These are phyloP conservation scores for Chrysocyon brachyurus DNA, from an alignment of 2,797 vertebrate species.

Conservation along the genomic window DNA sequence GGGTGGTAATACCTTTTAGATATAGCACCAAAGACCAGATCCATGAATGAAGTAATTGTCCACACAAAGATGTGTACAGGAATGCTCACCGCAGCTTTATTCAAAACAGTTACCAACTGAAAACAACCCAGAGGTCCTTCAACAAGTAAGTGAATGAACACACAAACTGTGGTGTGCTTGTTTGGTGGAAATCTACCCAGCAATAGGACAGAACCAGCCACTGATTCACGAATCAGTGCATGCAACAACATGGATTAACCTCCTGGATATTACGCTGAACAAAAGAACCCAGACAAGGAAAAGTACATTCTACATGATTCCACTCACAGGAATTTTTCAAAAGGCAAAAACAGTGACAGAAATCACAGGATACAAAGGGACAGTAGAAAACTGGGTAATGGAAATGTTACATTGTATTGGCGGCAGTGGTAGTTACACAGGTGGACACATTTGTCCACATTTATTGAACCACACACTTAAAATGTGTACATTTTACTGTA, in stretches of 20 bases:
- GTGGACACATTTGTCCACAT: fast-evolving
- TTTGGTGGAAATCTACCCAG: too few relatives aligned
- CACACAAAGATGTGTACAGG: neutral
- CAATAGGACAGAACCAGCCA: neutral
- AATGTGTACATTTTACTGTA: neutral
- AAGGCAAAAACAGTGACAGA: neutral
- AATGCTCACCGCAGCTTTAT: neutral
- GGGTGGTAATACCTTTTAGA: neutral
- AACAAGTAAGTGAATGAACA: neutral
- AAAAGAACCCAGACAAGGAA: neutral
- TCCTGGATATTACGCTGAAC: fast-evolving
- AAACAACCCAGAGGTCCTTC: neutral
- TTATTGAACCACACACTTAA: neutral
- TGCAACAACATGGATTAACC: fast-evolving
- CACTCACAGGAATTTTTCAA: neutral
- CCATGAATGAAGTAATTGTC: neutral
- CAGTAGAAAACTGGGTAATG: neutral
- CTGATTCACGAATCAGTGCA: neutral
- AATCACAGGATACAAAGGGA: too few relatives aligned
- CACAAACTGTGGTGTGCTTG: neutral
- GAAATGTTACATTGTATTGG: neutral
- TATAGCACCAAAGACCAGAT: neutral
- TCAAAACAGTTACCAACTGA: neutral
- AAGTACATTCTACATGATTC: fast-evolving
- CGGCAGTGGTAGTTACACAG: neutral